Evolutionary conservation across 2,113 vertebrate species (phyloP).

Genomic region (Lonchura striata): DNA sequence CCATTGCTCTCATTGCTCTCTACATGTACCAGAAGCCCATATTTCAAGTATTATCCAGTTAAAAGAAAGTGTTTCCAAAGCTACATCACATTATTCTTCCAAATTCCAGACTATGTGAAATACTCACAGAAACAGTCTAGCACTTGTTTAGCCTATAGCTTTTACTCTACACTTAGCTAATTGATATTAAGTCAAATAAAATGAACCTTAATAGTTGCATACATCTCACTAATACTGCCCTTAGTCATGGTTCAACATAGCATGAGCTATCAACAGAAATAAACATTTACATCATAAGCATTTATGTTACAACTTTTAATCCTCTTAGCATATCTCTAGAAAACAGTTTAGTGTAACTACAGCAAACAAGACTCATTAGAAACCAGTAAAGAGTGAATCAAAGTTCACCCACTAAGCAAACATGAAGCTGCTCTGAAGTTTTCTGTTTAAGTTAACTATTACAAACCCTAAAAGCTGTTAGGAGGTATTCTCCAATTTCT

Average conservation of each 20-base stretch:
- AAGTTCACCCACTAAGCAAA: background rate
- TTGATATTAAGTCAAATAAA: background rate
- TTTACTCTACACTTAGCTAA: background rate
- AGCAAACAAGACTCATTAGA: background rate
- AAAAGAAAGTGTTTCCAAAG: background rate
- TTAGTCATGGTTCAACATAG: background rate
- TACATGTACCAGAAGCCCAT: background rate
- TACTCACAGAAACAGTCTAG: background rate
- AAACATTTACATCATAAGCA: background rate
- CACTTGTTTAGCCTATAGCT: background rate
- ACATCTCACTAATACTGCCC: background rate
- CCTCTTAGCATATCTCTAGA: background rate
- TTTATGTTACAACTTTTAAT: background rate
- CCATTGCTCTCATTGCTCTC: rapidly evolving
- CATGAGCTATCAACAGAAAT: background rate
- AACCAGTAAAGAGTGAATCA: background rate
- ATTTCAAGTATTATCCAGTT: background rate
- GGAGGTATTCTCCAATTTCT: background rate
- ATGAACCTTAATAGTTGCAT: background rate
- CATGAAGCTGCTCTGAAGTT: background rate
- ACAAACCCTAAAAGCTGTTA: background rate
- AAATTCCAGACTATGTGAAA: background rate
- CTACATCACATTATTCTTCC: background rate
- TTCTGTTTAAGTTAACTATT: background rate
- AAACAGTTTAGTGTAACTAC: background rate